Evolutionary conservation across 2,888 invertebrate genomes (phyloP).

Genomic region (Salpingus planirostris): DNA sequence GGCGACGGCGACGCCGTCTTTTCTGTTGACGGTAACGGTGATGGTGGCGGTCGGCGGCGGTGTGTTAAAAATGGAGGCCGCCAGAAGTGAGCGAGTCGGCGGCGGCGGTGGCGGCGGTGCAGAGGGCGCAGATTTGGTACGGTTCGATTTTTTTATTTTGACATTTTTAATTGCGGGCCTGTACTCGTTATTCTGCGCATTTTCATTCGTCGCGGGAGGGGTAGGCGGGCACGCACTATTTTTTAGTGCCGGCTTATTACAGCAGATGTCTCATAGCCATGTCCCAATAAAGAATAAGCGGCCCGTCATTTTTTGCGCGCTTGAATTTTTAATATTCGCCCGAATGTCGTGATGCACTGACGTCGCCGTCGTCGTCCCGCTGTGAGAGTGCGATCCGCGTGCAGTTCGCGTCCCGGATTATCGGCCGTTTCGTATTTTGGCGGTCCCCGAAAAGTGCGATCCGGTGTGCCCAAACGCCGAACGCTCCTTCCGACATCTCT

Average conservation of each 20-base stretch:
- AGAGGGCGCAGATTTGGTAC: slow-evolving; percentile 17
- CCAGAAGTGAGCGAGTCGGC: slow-evolving; percentile 6
- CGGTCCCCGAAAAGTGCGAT: no score
- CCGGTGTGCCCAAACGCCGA: slow-evolving; percentile 29
- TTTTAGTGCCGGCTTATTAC: slow-evolving; percentile 57
- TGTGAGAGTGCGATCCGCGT: slow-evolving; percentile 8
- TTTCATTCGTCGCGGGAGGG: slow-evolving; percentile 44
- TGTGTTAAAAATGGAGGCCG: no score
- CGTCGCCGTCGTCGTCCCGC: slow-evolving; percentile 22
- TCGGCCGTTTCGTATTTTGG: no score
- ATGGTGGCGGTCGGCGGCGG: no score
- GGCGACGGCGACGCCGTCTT: no score
- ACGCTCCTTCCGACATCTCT: slow-evolving; percentile 21
- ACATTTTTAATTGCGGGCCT: slow-evolving; percentile 50
- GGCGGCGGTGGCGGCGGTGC: slow-evolving; percentile 8
- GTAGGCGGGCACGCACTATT: slow-evolving; percentile 53
- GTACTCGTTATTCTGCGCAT: slow-evolving; percentile 52
- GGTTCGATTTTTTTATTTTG: slow-evolving; percentile 43
- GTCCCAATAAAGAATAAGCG: slow-evolving; percentile 45
- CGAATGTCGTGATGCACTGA: slow-evolving; percentile 37
- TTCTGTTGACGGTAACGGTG: no score
- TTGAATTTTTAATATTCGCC: slow-evolving; percentile 43
- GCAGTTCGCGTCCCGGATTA: slow-evolving; percentile 27
- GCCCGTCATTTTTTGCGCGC: slow-evolving; percentile 42
- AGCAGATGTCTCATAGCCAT: slow-evolving; percentile 55